Conservation (phyloP, 2,888 invertebrate genomes). For the Cosmia pyralina region DNA sequence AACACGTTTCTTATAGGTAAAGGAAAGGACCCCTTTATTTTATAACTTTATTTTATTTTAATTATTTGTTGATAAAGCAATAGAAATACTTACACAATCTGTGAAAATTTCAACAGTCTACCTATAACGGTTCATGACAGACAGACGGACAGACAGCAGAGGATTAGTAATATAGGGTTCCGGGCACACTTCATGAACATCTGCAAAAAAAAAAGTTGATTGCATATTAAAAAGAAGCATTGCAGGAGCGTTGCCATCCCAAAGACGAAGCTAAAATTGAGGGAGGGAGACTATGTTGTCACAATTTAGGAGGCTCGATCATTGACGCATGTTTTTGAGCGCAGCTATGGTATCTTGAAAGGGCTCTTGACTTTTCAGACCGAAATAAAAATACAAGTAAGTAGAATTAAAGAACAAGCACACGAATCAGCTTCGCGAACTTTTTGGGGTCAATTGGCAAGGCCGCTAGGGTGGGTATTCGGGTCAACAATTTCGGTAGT, state of each 20-base stretch:
- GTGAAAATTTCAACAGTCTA: no score
- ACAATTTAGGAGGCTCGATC: not conserved
- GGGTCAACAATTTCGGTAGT: slow-evolving; percentile 35
- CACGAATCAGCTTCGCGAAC: slow-evolving; percentile 11
- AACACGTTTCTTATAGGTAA: no score
- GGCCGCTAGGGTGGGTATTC: slow-evolving; percentile 37
- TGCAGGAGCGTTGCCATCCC: not conserved
- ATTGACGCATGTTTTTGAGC: not conserved
- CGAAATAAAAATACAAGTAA: slow-evolving; percentile 5
- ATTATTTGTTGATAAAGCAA: no score
- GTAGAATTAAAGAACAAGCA: slow-evolving; percentile 10
- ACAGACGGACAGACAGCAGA: no score
- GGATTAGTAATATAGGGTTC: no score
- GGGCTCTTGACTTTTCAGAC: not conserved
- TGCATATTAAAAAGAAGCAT: no score
- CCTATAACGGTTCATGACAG: no score
- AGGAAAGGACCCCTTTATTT: no score
- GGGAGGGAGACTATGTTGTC: not conserved
- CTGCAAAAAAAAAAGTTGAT: no score
- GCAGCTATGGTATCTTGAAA: not conserved
- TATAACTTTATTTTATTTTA: no score
- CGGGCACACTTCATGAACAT: no score
- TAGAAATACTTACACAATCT: no score
- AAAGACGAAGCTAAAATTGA: not conserved
- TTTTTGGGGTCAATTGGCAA: slow-evolving; percentile 37